phyloP scores from a whole-genome alignment of 2,797 vertebrate species.

The Phalanger gymnotis region DNA sequence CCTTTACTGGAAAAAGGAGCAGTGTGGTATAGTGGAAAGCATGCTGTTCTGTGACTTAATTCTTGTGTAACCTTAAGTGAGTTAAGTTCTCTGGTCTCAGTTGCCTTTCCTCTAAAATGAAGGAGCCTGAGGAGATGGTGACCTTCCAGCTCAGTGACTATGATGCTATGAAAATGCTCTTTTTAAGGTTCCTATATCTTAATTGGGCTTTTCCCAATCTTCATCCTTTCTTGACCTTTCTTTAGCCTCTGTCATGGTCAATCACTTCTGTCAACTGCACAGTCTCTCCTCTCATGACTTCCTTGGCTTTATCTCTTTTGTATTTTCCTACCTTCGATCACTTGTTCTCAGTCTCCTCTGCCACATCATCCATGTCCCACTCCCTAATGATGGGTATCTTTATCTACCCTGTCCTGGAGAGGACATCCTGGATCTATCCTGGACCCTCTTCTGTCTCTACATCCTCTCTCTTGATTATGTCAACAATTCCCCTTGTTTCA shows the following conservation, averaged over 20 bases:
- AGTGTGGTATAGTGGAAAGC: not conserved
- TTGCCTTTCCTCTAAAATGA: not conserved
- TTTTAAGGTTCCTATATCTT: not conserved
- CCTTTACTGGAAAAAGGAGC: not conserved
- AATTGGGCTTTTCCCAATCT: not conserved
- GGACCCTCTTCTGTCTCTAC: not conserved
- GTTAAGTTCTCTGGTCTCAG: not conserved
- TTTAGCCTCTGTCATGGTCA: not conserved
- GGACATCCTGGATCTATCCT: not conserved
- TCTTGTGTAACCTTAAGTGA: not conserved
- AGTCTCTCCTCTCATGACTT: not conserved
- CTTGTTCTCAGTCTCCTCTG: not conserved
- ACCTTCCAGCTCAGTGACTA: not conserved
- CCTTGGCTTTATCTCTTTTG: not conserved
- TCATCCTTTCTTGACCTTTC: not conserved
- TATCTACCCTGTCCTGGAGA: not conserved
- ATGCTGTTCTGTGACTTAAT: not conserved
- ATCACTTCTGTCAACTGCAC: not conserved
- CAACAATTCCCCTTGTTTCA: not conserved
- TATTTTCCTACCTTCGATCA: too few relatives aligned
- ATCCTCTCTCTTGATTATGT: not conserved
- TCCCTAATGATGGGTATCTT: not conserved
- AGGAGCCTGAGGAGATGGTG: not conserved
- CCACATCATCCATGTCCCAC: not conserved
- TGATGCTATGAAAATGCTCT: not conserved